Base-by-base conservation (phyloP, 2,797 vertebrate species). In the Triplophysa bombifrons region DNA sequence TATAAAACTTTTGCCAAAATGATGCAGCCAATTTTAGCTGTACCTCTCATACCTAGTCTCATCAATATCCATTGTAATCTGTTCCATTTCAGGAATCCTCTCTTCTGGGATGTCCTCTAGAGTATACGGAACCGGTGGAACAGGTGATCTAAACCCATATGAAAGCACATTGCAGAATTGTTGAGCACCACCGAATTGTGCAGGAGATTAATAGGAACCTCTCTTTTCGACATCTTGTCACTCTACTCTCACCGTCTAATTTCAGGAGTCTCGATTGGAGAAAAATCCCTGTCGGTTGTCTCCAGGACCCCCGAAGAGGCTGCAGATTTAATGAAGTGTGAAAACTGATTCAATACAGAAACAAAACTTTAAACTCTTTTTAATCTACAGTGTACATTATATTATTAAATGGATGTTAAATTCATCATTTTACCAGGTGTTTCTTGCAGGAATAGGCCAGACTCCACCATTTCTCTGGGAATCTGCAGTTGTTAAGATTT, bases 91-190 rank as follows among this genome's bases (percentile, higher is more conserved):
- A 22, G 10, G 74, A 10, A 78, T 51, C 13, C 77, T 46, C 56
- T 84, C 86, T 83, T 93, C 92, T 14, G 90, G 88, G 81, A 94
- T 92, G 80, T 88, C 90, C 85, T 82, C 85, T 76, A 93, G 78
- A 0, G 16, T 44, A 0, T 80, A 22, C 55, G 79, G 55, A 3
- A 80, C 61, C 41, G 69, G 84, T 64, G 80, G 84, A 22, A 86
- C 46, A 5, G 48, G 61, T 10, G 88, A 89, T 76, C 91, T 93
- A 80, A 79, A 55, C 19, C 70, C 53, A 51, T n/a, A 77, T 17
- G 51, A 50, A 53, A 69, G 82, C n/a, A 63, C 5, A 20, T 25
- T 30, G 60, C 30, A 64, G 2, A 61, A 53, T 50, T 41, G n/a
- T 53, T 44, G 13, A 63, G 22, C 74, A 48, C 5, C 22, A 55